Percentiles rank a stretch among this genome's conserved stretches.
Evolutionary conservation across 2,797 vertebrate species (phyloP).

Genomic region (Danio albolineatus): DNA sequence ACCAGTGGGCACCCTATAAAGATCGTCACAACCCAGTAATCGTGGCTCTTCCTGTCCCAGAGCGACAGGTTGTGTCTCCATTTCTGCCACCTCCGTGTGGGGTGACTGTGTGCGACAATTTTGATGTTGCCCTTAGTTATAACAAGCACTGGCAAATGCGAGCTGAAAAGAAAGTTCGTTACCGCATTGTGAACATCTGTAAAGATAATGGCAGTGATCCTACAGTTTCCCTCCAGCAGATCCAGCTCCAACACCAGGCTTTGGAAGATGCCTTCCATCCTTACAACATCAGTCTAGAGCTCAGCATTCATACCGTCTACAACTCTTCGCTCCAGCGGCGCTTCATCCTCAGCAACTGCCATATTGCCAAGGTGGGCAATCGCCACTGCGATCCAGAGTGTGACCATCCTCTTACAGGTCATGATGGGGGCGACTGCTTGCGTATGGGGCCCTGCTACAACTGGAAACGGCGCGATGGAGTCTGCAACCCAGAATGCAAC

Average conservation of each 20-base stretch:
- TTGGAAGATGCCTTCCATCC: constrained; percentile 84
- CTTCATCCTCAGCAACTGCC: constrained; percentile 91
- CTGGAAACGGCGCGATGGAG: constrained; percentile 90
- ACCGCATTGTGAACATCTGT: constrained; percentile 90
- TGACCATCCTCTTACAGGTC: constrained; percentile 91
- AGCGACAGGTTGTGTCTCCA: constrained; percentile 77
- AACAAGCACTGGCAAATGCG: constrained; percentile 86
- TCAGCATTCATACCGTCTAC: constrained; percentile 79
- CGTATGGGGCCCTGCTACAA: constrained; percentile 86
- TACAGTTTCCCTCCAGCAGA: constrained; percentile 72
- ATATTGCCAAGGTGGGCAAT: constrained; percentile 92
- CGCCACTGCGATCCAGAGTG: constrained; percentile 94
- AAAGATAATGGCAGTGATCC: constrained; percentile 83
- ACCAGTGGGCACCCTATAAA: constrained; percentile 83
- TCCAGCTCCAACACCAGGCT: constrained; percentile 83
- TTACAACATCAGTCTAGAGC: constrained; percentile 92
- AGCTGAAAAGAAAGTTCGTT: constrained; percentile 82
- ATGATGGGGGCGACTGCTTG: constrained; percentile 92
- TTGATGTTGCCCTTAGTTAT: constrained; percentile 88
- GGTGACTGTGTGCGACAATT: constrained; percentile 89
- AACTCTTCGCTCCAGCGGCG: constrained; percentile 87
- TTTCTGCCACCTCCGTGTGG: constrained; percentile 87
- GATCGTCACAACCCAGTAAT: constrained; percentile 78
- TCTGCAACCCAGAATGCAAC: constrained; percentile 93
- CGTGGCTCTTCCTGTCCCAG: constrained; percentile 73